Evolutionary conservation across 2,888 invertebrate genomes (phyloP).

Genomic region (Pristionchus mayeri): DNA sequence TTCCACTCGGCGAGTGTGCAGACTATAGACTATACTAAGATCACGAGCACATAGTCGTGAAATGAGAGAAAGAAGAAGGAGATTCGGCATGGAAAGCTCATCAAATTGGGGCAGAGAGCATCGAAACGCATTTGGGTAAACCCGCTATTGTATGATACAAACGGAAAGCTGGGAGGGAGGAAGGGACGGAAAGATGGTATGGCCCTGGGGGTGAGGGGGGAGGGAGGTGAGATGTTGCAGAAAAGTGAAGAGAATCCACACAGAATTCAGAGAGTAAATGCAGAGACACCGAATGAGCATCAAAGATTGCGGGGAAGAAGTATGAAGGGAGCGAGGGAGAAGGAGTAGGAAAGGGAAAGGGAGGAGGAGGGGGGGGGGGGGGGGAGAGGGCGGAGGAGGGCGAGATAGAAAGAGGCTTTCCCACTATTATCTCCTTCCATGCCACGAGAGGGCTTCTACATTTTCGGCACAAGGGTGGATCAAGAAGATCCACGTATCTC

Average conservation of each 20-base stretch:
- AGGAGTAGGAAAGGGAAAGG: background rate
- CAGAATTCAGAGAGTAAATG: background rate
- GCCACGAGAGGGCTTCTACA: no score
- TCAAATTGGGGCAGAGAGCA: background rate
- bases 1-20: background rate
- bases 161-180: background rate
- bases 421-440: constrained; percentile 4
- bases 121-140: background rate
- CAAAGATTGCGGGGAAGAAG: background rate
- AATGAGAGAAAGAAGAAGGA: background rate
- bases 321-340: background rate
- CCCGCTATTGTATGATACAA: background rate
- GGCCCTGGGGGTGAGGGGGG: background rate
- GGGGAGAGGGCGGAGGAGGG: background rate
- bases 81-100: background rate
- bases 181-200: background rate
- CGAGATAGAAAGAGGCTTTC: background rate
- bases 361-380: no score
- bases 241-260: background rate
- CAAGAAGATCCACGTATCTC: no score
- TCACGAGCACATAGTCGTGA: background rate
- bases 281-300: constrained; percentile 19
- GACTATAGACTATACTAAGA: background rate
- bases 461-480: no score
- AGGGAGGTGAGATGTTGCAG: background rate